Percentiles rank a stretch among this genome's conserved stretches.
phyloP scores from a whole-genome alignment of 2,888 invertebrate species.

The Druceiella hillmani region DNA sequence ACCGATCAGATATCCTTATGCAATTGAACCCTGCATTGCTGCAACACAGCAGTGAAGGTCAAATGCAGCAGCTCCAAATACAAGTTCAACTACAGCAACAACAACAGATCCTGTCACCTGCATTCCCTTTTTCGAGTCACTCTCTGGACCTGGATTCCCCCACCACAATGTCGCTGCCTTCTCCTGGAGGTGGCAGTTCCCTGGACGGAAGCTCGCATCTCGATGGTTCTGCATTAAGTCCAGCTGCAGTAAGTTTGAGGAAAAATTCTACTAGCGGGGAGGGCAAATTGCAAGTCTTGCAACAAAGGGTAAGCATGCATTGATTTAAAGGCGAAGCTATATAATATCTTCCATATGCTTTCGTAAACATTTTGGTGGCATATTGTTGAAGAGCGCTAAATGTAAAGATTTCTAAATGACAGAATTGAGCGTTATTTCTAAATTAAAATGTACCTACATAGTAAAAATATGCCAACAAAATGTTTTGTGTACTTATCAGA shows the following conservation, averaged over 20 bases:
- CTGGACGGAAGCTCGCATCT: constrained; percentile 59
- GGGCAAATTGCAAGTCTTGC: constrained; percentile 63
- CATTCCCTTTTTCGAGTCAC: constrained; percentile 60
- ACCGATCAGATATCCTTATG: constrained; percentile 55
- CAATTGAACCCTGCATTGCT: constrained; percentile 52
- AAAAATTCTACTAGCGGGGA: constrained; percentile 53
- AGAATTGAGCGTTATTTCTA: no score
- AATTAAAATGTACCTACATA: no score
- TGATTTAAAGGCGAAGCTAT: constrained; percentile 56
- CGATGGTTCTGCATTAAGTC: constrained; percentile 55
- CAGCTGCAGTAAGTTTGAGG: constrained; percentile 65
- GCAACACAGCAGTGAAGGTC: constrained; percentile 50
- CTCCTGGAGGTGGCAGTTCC: constrained; percentile 70
- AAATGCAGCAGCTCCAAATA: constrained; percentile 61
- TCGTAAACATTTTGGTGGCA: no score
- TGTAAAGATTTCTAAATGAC: no score
- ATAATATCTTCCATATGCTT: constrained; percentile 9
- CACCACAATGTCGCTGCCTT: constrained; percentile 71
- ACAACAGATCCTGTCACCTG: constrained; percentile 54
- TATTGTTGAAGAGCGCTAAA: no score
- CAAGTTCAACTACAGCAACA: constrained; percentile 67
- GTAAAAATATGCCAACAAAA: no score
- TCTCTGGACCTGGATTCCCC: constrained; percentile 70
- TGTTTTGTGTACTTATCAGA: no score
- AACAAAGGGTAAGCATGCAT: constrained; percentile 80